Evolutionary conservation across 64 coral and sea anemone genomes (phyloP).

Genomic region (Montipora foliosa): DNA sequence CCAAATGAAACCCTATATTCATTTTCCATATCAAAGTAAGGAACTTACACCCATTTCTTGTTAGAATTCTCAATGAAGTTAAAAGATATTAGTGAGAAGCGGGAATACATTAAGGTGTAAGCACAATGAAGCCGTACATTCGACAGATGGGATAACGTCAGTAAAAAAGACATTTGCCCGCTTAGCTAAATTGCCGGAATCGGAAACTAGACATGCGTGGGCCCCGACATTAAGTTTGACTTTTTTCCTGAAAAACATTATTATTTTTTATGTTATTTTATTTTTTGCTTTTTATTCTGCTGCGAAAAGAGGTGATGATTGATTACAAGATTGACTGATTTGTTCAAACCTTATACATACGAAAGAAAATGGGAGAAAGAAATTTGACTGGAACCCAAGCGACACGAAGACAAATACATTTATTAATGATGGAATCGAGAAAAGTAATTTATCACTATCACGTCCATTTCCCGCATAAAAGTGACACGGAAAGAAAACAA

Average conservation of each 20-base stretch:
- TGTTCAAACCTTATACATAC: too few relatives aligned
- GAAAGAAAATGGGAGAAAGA: too few relatives aligned
- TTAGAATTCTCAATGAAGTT: neutral
- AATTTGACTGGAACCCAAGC: too few relatives aligned
- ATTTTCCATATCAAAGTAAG: neutral
- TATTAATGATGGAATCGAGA: too few relatives aligned
- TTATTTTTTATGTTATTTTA: neutral
- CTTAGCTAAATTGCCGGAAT: neutral
- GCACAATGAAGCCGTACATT: neutral
- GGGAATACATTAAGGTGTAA: neutral
- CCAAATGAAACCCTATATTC: neutral
- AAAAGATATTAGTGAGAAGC: neutral
- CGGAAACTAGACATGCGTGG: neutral
- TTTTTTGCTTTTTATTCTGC: neutral
- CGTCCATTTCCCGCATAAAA: too few relatives aligned
- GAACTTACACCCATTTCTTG: neutral
- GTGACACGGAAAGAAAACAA: too few relatives aligned
- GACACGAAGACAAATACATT: too few relatives aligned
- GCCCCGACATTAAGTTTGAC: too few relatives aligned
- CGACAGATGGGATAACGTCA: neutral
- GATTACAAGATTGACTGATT: too few relatives aligned
- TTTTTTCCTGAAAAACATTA: too few relatives aligned
- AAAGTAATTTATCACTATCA: too few relatives aligned
- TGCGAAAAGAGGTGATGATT: too few relatives aligned
- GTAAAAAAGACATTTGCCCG: neutral